Percentiles rank a stretch among this genome's conserved stretches.
Conservation (phyloP, 2,888 invertebrate species). For the Xanthia togata region DNA sequence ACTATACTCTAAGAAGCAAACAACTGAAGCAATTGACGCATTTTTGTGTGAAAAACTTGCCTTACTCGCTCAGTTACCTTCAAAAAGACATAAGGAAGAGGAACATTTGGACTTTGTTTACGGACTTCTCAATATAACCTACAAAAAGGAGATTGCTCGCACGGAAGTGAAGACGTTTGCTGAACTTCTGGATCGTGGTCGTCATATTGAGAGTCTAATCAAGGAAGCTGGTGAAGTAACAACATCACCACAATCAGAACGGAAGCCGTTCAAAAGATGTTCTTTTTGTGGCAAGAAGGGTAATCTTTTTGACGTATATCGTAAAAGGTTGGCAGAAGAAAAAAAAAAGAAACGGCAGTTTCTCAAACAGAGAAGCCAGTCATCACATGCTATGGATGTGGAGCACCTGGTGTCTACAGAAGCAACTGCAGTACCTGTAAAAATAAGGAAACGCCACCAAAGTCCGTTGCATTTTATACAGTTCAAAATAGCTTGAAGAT, state of each 20-base stretch:
- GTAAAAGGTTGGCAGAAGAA: constrained; percentile 9
- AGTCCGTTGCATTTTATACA: constrained; percentile 3
- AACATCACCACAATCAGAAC: no score
- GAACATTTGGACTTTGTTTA: constrained; percentile 8
- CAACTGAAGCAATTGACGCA: no score
- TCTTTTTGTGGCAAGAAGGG: no score
- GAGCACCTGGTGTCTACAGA: constrained; percentile 25
- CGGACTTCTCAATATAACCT: no score
- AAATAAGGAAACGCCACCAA: no score
- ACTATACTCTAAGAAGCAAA: no score
- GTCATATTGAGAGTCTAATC: no score
- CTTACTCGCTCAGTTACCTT: background rate
- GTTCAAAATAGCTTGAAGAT: background rate
- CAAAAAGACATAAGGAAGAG: background rate
- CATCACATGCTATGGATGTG: constrained; percentile 33
- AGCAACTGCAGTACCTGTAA: constrained; percentile 35
- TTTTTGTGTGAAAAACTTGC: constrained; percentile 4
- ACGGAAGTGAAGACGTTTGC: no score
- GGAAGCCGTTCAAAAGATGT: no score
- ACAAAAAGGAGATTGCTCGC: no score
- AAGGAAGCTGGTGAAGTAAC: no score
- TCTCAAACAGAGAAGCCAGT: background rate
- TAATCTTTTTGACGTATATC: background rate
- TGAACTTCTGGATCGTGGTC: no score
- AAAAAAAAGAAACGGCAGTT: background rate